Percentiles rank a stretch among this genome's conserved stretches.
Evolutionary conservation across 2,888 invertebrate genomes (phyloP).

Genomic region (Dicyrtoma fusca): DNA sequence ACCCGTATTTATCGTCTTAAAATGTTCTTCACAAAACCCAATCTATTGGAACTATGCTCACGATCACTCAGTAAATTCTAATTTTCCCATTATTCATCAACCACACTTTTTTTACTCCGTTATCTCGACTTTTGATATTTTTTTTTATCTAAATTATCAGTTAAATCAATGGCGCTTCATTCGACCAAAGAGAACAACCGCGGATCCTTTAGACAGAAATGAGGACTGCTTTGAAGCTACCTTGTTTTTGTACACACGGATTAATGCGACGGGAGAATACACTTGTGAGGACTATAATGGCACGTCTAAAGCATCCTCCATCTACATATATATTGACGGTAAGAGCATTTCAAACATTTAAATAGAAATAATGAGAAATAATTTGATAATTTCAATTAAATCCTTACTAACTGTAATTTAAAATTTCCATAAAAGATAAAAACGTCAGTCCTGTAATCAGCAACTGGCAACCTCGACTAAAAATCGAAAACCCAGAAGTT

Average conservation of each 20-base stretch:
- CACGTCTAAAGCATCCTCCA: not conserved
- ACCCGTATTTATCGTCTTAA: not conserved
- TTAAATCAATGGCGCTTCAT: constrained; percentile 9
- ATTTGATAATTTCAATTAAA: too few species aligned
- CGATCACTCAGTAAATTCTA: too few species aligned
- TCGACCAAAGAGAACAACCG: constrained; percentile 2
- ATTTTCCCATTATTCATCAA: too few species aligned
- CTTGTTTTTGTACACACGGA: constrained; percentile 10
- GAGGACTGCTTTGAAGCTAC: not conserved
- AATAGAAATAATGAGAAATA: not conserved
- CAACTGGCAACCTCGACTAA: not conserved
- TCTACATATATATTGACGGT: not conserved
- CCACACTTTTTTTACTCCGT: too few species aligned
- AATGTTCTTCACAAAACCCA: not conserved
- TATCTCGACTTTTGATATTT: too few species aligned
- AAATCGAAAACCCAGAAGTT: not conserved
- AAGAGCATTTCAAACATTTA: not conserved
- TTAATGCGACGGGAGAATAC: constrained; percentile 15
- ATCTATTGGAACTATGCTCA: not conserved
- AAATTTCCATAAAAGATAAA: not conserved
- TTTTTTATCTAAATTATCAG: not conserved
- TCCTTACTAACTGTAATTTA: too few species aligned
- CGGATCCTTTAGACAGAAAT: not conserved
- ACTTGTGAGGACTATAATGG: not conserved
- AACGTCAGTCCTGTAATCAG: not conserved